Percentiles rank a stretch among this genome's conserved stretches.
phyloP scores from a whole-genome alignment of 2,113 vertebrate genomes.

The Nanger granti region DNA sequence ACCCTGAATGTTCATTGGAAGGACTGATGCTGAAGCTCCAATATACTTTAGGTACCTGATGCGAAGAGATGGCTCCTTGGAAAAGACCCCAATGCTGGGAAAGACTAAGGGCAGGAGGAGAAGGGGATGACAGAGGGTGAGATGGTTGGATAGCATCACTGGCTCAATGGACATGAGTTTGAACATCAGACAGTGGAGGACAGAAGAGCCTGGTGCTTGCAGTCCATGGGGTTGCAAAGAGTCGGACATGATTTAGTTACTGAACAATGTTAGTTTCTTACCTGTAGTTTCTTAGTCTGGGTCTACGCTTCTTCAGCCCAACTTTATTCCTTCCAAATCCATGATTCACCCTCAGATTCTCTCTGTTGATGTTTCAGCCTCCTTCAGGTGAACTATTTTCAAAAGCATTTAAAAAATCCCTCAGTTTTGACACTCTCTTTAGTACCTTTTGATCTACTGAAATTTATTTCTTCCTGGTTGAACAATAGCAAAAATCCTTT shows the following conservation, averaged over 20 bases:
- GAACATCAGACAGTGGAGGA: neutral
- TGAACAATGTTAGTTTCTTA: neutral
- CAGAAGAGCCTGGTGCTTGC: neutral
- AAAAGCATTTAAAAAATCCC: neutral
- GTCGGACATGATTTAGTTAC: neutral
- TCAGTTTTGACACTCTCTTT: neutral
- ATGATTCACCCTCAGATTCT: neutral
- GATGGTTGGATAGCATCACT: neutral
- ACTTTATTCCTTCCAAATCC: neutral
- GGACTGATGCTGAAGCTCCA: neutral
- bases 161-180: neutral
- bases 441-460: neutral
- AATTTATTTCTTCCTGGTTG: neutral
- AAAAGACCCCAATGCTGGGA: neutral
- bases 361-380: neutral
- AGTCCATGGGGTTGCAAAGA: neutral
- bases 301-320: neutral
- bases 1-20: neutral
- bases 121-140: neutral
- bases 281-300: neutral
- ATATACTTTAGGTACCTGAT: neutral
- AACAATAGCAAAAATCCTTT: neutral
- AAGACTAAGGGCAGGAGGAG: neutral
- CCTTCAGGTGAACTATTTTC: neutral
- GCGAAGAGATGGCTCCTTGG: neutral